phyloP scores from a whole-genome alignment of 1,140 invertebrate genomes.

The Drosophila pachea region DNA sequence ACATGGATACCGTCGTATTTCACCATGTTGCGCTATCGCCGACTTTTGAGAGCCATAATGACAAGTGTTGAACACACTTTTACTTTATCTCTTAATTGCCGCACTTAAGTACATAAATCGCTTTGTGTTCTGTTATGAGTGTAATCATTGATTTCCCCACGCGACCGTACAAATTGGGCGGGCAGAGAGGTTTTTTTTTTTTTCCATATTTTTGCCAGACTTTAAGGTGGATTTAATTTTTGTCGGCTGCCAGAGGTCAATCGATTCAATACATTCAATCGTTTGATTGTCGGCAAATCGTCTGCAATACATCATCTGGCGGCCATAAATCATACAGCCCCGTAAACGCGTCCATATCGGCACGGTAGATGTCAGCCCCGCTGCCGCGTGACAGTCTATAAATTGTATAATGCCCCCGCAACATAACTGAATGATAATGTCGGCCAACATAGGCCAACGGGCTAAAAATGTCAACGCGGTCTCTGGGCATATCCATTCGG shows the following conservation, averaged over 20 bases:
- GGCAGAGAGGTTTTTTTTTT: no score
- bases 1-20: slow-evolving; percentile 27
- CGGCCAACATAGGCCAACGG: background rate
- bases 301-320: slow-evolving; percentile 58
- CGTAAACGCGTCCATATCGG: slow-evolving; percentile 38
- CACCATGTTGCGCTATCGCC: slow-evolving; percentile 29
- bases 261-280: slow-evolving; percentile 50
- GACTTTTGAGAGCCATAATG: slow-evolving; percentile 4
- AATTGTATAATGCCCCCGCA: slow-evolving; percentile 30
- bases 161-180: slow-evolving; percentile 49
- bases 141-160: slow-evolving; percentile 64
- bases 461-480: slow-evolving; percentile 19
- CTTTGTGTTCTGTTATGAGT: slow-evolving; percentile 34
- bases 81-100: slow-evolving; percentile 57
- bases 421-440: slow-evolving; percentile 9
- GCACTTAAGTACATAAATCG: slow-evolving; percentile 61
- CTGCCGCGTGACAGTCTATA: slow-evolving; percentile 53
- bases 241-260: slow-evolving; percentile 17
- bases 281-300: slow-evolving; percentile 54
- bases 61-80: slow-evolving; percentile 24
- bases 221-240: no score
- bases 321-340: slow-evolving; percentile 59
- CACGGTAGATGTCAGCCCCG: slow-evolving; percentile 26
- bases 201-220: background rate
- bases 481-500: no score